A percentile compares a stretch with the other conserved stretches of the same genome.
These are phyloP conservation scores for Brachionus angularis DNA, from an alignment of 1,140 invertebrate species.

Conservation along the genomic window DNA sequence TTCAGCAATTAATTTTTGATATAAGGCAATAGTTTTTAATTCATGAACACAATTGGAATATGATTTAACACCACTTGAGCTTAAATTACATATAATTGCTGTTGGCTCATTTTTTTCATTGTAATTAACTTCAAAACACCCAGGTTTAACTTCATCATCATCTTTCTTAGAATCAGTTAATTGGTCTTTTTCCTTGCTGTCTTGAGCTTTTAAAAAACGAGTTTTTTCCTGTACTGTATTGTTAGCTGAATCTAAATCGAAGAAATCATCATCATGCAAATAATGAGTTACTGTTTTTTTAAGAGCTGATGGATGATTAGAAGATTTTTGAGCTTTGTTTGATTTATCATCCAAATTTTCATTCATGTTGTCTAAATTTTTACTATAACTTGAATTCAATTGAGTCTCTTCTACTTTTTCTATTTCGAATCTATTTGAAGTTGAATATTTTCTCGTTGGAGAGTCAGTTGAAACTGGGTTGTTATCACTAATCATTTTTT, in stretches of 20 bases:
- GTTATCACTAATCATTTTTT: background rate
- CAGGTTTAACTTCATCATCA: background rate
- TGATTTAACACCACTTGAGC: background rate
- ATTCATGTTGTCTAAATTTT: background rate
- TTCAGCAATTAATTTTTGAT: slow-evolving; percentile 31
- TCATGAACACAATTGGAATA: slow-evolving; percentile 7
- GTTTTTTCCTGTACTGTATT: background rate
- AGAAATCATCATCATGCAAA: background rate
- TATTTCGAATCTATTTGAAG: background rate
- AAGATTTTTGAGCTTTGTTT: background rate
- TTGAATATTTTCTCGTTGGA: background rate
- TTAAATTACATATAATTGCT: slow-evolving; percentile 6
- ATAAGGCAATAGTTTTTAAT: background rate
- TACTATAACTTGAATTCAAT: background rate
- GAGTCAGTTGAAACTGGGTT: background rate
- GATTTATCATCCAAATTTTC: background rate
- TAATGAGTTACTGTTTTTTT: background rate
- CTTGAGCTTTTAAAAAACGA: background rate
- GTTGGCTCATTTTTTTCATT: slow-evolving; percentile 30
- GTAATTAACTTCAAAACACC: slow-evolving; percentile 13
- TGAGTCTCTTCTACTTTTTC: background rate
- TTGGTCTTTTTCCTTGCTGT: too few species aligned
- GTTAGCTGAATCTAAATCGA: background rate
- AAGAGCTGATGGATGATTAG: background rate
- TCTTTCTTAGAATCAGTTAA: too few species aligned